These are phyloP conservation scores for Ceratotherium simum DNA, from an alignment of 2,113 vertebrate species.

Conservation along the genomic window DNA sequence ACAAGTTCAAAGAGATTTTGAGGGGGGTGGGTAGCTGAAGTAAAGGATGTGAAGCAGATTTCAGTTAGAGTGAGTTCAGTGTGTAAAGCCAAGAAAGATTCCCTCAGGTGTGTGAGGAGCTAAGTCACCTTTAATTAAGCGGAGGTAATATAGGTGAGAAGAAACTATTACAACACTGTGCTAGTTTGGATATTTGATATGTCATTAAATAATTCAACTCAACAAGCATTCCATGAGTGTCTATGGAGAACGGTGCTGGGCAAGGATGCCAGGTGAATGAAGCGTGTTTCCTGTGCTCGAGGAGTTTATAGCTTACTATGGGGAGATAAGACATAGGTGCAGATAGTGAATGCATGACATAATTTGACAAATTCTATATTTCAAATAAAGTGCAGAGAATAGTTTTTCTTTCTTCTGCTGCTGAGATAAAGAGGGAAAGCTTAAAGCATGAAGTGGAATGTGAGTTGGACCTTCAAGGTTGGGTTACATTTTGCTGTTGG, in stretches of 20 bases:
- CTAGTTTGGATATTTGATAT: neutral
- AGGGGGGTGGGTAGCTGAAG: neutral
- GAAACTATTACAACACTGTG: neutral
- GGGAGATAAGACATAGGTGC: neutral
- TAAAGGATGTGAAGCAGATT: neutral
- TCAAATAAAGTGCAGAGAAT: neutral
- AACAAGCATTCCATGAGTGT: neutral
- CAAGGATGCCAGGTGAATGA: neutral
- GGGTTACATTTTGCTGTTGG: neutral
- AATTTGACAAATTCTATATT: neutral
- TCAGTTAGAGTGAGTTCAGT: neutral
- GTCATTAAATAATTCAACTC: constrained; percentile 2
- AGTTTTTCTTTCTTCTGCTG: neutral
- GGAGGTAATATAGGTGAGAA: neutral
- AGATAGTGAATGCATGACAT: neutral
- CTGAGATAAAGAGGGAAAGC: neutral
- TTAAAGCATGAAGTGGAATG: neutral
- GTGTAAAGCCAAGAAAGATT: neutral
- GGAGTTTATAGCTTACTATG: neutral
- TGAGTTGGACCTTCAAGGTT: neutral
- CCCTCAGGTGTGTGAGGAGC: neutral
- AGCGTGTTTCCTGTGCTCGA: neutral
- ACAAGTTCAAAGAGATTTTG: neutral
- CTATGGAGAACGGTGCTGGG: neutral
- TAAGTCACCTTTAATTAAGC: neutral